Evolutionary conservation across 2,888 invertebrate genomes (phyloP), one percentile per base, ranked within the genome.

Genomic region (Drosophila lutescens): DNA sequence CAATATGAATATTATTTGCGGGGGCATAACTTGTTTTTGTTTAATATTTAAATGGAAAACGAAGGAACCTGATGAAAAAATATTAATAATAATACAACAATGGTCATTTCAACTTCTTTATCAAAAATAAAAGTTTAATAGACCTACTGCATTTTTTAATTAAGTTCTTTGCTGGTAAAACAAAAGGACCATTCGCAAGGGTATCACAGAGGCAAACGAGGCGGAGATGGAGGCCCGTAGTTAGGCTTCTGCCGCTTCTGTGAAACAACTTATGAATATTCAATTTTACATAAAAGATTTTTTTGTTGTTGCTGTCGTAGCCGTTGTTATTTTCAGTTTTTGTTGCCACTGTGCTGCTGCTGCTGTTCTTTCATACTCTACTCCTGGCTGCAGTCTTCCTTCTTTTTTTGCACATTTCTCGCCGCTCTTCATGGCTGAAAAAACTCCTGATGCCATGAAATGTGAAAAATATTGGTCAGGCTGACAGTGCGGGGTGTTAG

Each of bases 271-370:
- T 85, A 85, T 85, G 85, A 85, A 85, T 85, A 85, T 85, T 85
- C 85, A 85, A 85, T 85, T 85, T 86, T 82, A 87, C 88, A 85
- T 85, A 85, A 82, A 87, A 82, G 86, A 87, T 87, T 85, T 80
- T 80, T 76, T 70, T 65, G 61, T 61, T 83, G 79, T 78, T 86
- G 66, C 74, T 81, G 62, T 63, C 66, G 77, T 73, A 56, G 74
- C 67, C 77, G 78, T 86, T 77, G 74, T 85, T 86, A 66, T 86
- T 80, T 84, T 86, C 79, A 75, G 79, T 83, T 78, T 74, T 69
- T 79, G 71, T 74, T 51, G 62, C 62, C 61, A 61, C 60, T 59
- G 49, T 50, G 41, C 13, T 53, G 23, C 30, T 30, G 30, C 66
- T 57, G 65, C 23, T 65, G 65, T 55, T 49, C 49, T 40, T 40